Evolutionary conservation across 1,140 invertebrate species (phyloP), one percentile per base, ranked within the genome.

Genomic region (Apis florea): DNA sequence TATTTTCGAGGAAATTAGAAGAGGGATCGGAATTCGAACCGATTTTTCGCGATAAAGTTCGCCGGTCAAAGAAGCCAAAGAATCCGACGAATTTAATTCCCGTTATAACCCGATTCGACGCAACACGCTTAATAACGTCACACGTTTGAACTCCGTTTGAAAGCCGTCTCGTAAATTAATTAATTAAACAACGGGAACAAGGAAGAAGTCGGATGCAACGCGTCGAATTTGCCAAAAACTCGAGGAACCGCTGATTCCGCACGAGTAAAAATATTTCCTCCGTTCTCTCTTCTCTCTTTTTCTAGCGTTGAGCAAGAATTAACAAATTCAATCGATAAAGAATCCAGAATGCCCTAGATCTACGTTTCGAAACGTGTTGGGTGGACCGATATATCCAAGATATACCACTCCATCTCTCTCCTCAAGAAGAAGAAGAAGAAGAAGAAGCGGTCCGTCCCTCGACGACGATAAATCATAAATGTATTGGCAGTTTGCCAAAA

Each of bases 111-210:
- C 53, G 6, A 17, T 40, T 40, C 40, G 51, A 61, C 66, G 53
- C 19, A 12, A 24, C 17, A 21, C 67, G 26, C 49, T 58, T 72
- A 78, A 70, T 59, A 78, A 61, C 54, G 53, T 59, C 24, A 47
- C 51, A 40, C 40, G 53, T 12, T 40, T 15, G 15, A 17, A 24
- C 19, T 40, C 24, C 19, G 67, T 71, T 78, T 70, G 76, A 78
- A 78, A 78, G 10, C 76, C 24, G 47, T 10, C 24, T 61, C 67
- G 76, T 70, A 78, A 78, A 78, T 78, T 70, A 78, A 78, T 78
- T n/a, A n/a, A n/a, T n/a, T n/a, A n/a, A 70, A 78, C 47, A 70
- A 70, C 54, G 21, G 47, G 54, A 70, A 56, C 31, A 21, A 24
- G 26, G 40, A 21, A 26, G 17, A 13, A 26, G 71, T 47, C n/a